Conservation (phyloP, 2,888 invertebrate species). For the Myopa tessellatipennis region DNA sequence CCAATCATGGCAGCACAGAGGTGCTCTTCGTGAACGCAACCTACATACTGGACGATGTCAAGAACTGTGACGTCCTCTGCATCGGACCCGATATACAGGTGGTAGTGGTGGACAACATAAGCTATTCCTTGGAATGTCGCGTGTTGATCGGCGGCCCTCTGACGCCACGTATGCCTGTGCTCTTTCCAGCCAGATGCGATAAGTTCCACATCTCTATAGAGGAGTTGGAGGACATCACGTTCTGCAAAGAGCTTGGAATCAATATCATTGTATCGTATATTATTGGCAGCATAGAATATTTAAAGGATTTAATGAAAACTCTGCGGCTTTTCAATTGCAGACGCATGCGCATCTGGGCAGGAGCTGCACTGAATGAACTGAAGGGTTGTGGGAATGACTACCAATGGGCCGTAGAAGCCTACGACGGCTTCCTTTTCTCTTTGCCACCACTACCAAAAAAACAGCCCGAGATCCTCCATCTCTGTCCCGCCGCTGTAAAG, state of each 20-base stretch:
- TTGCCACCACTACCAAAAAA: slow-evolving; percentile 13
- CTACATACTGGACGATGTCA: slow-evolving; percentile 55
- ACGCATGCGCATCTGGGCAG: slow-evolving; percentile 55
- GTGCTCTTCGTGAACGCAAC: slow-evolving; percentile 59
- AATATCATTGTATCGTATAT: slow-evolving; percentile 56
- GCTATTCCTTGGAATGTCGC: slow-evolving; percentile 50
- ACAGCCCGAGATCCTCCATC: slow-evolving; percentile 50
- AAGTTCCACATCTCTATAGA: slow-evolving; percentile 57
- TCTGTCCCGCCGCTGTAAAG: slow-evolving; percentile 53
- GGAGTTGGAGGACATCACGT: slow-evolving; percentile 63
- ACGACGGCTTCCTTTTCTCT: slow-evolving; percentile 60
- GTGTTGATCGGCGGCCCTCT: slow-evolving; percentile 56
- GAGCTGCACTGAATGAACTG: slow-evolving; percentile 55
- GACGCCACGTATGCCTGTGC: slow-evolving; percentile 54
- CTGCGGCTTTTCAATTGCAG: slow-evolving; percentile 52
- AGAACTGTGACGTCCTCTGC: slow-evolving; percentile 56
- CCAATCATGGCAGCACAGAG: slow-evolving; percentile 43
- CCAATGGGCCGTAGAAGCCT: slow-evolving; percentile 53
- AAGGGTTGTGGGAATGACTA: slow-evolving; percentile 46
- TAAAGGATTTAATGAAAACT: slow-evolving; percentile 49
- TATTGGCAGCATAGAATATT: slow-evolving; percentile 50
- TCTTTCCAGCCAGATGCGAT: slow-evolving; percentile 55
- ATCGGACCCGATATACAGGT: slow-evolving; percentile 59
- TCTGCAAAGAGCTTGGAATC: slow-evolving; percentile 59
- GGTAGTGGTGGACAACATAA: slow-evolving; percentile 45